Evolutionary conservation across 2,888 invertebrate species (phyloP).

Genomic region (Nemotelus pantherinus): DNA sequence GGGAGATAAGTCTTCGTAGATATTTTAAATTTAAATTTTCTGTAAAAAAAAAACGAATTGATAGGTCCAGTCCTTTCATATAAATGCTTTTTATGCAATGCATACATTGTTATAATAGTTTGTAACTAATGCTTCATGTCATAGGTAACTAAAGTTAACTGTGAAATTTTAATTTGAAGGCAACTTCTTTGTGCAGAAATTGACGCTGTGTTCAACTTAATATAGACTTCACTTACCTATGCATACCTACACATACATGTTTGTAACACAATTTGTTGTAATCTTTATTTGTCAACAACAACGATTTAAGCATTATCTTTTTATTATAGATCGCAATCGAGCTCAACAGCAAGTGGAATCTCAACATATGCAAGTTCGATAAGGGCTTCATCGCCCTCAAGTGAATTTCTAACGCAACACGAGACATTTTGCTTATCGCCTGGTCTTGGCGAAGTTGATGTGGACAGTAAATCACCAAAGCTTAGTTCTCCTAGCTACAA

Average conservation of each 20-base stretch:
- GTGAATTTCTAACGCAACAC: conserved; percentile 64
- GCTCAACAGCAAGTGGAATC: conserved; percentile 62
- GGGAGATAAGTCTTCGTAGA: too few relatives aligned
- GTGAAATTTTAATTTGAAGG: too few relatives aligned
- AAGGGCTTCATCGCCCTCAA: conserved; percentile 62
- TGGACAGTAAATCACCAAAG: conserved; percentile 10
- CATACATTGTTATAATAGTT: too few relatives aligned
- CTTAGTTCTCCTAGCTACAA: conserved; percentile 52
- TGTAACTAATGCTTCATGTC: too few relatives aligned
- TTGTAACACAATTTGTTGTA: neutral
- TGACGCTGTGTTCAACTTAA: neutral
- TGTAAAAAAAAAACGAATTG: too few relatives aligned
- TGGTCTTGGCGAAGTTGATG: conserved; percentile 50
- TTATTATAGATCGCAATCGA: conserved; percentile 60
- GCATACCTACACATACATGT: neutral
- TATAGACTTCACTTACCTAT: conserved; percentile 20
- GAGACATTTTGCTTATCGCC: conserved; percentile 64
- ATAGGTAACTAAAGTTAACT: too few relatives aligned
- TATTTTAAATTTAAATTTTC: too few relatives aligned
- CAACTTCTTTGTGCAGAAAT: neutral
- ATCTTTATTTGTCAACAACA: neutral
- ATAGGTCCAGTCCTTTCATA: too few relatives aligned
- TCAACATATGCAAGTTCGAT: conserved; percentile 64
- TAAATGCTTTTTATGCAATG: too few relatives aligned
- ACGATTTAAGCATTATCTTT: neutral